A percentile compares a stretch with the other conserved stretches of the same genome.
Evolutionary conservation across 2,888 invertebrate species (phyloP).

Genomic region (Merodon equestris): DNA sequence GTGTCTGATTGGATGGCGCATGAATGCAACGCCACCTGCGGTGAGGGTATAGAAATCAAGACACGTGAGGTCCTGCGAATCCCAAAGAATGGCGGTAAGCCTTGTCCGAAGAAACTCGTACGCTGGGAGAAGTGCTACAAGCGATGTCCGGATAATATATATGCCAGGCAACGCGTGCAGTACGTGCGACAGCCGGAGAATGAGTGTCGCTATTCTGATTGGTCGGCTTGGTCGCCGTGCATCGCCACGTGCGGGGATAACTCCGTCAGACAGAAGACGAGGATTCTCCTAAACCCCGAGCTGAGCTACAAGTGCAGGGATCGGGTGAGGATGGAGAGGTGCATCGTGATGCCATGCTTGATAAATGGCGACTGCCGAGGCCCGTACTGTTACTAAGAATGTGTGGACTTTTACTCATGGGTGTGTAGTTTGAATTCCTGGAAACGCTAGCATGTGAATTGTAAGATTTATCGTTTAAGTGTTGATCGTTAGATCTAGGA

Average conservation of each 20-base stretch:
- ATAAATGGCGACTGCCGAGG: slow-evolving; percentile 70
- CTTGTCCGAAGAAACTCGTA: slow-evolving; percentile 80
- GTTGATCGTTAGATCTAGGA: too few relatives aligned
- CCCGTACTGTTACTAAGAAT: slow-evolving; percentile 48
- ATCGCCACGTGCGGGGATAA: slow-evolving; percentile 83
- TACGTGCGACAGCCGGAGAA: slow-evolving; percentile 70
- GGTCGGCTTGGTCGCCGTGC: slow-evolving; percentile 86
- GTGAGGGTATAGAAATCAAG: slow-evolving; percentile 79
- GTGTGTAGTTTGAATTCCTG: neutral
- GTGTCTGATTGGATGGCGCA: slow-evolving; percentile 80
- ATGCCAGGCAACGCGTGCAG: slow-evolving; percentile 58
- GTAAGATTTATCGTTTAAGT: too few relatives aligned
- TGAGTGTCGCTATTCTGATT: slow-evolving; percentile 83
- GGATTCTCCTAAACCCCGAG: slow-evolving; percentile 77
- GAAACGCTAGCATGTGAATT: slow-evolving; percentile 3
- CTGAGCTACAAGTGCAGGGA: slow-evolving; percentile 76
- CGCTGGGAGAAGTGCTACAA: slow-evolving; percentile 76
- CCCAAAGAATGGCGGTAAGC: slow-evolving; percentile 80
- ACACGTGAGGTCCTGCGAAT: slow-evolving; percentile 80
- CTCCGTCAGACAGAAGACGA: slow-evolving; percentile 80
- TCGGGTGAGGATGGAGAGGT: slow-evolving; percentile 76
- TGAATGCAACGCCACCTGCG: slow-evolving; percentile 80
- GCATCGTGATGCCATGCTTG: slow-evolving; percentile 76
- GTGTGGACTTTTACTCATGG: neutral
- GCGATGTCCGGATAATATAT: slow-evolving; percentile 75